Base-by-base conservation (phyloP, 2,888 invertebrate species). In the Ennomos erosarius region DNA sequence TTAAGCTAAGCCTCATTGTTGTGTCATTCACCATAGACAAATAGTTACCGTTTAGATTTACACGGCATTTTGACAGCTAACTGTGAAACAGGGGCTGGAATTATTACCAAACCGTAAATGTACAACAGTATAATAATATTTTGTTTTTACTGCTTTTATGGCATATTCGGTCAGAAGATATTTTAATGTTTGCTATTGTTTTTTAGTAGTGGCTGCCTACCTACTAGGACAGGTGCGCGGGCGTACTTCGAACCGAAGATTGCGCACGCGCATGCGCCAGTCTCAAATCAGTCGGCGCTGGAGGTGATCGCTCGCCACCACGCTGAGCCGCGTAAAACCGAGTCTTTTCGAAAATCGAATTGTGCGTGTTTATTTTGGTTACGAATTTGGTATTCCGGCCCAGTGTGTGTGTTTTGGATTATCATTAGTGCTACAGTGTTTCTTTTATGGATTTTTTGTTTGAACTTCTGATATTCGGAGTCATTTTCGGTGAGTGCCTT, bases 131-230 rank as follows among this genome's bases (percentile, higher is more conserved):
- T 26, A 38, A 5, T 35, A 34, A 9, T 44, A 35, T 9, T 39
- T n/a, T 9, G 8, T 34, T 9, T 34, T 12, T 49, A 35, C 53
- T 52, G 33, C 26, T 39, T 45, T 16, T 40, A n/a, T 44, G 9
- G 35, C 12, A 45, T 67, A 70, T 64, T 73, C 68, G 49, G 68
- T 75, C 12, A 51, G 70, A 75, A 71, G 76, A 81, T 76, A 72
- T 75, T 75, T 80, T 43, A 79, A 75, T 84, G 82, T 87, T 87
- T 84, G 84, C 87, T 87, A 89, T 90, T 88, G 87, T 88, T 88
- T 89, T 86, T 87, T 81, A 78, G 68, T 70, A 36, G 68, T 44
- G 26, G 5, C 26, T n/a, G n/a, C n/a, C n/a, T n/a, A n/a, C n/a
- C n/a, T n/a, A n/a, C n/a, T 26, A 68, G 69, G 68, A 84, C 88